Percentiles rank a stretch among this genome's conserved stretches.
These are phyloP conservation scores for Euplexia lucipara DNA, from an alignment of 2,888 invertebrate genomes.

Conservation along the genomic window DNA sequence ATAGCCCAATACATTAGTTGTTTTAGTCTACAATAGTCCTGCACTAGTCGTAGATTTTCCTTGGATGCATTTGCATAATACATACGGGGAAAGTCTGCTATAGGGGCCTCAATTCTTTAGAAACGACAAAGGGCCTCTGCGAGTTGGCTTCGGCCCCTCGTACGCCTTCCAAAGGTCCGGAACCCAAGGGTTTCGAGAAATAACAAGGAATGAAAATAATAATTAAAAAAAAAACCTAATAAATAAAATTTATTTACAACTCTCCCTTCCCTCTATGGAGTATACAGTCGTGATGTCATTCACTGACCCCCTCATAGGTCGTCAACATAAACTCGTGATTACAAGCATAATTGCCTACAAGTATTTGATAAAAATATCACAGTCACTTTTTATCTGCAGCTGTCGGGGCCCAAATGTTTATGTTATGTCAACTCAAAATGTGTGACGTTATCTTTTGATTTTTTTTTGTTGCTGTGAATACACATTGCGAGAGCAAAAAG, in stretches of 20 bases:
- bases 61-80: too few relatives aligned
- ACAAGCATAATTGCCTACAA: background rate
- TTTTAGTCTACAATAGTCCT: too few relatives aligned
- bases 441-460: constrained; percentile 34
- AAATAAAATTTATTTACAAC: background rate
- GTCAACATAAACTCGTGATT: constrained; percentile 1
- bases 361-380: constrained; percentile 44
- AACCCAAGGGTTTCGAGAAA: too few relatives aligned
- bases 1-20: too few relatives aligned
- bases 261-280: background rate
- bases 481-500: background rate
- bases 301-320: constrained; percentile 17
- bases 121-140: too few relatives aligned
- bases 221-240: too few relatives aligned
- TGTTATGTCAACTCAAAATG: constrained; percentile 25
- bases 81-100: too few relatives aligned
- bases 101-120: too few relatives aligned
- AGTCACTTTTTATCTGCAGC: constrained; percentile 31
- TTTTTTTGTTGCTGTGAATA: constrained; percentile 5
- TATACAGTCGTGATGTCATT: background rate
- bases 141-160: too few relatives aligned
- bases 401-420: constrained; percentile 24
- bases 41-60: too few relatives aligned
- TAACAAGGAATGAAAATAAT: too few relatives aligned
- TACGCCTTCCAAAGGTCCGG: too few relatives aligned